Evolutionary conservation across 1,140 invertebrate species (phyloP), one percentile per base, ranked within the genome.

Genomic region (Harpegnathos saltator): DNA sequence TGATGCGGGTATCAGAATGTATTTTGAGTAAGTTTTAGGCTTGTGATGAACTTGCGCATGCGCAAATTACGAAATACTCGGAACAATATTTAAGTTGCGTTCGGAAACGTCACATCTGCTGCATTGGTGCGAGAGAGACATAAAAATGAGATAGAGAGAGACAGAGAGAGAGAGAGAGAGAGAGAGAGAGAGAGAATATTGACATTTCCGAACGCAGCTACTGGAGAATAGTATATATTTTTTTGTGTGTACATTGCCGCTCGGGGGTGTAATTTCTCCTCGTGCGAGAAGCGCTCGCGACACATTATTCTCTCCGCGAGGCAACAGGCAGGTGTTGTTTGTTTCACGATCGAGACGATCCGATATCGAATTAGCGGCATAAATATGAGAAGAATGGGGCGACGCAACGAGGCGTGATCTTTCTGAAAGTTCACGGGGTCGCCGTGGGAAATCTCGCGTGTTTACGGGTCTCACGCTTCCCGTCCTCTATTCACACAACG

Each of bases 351-450:
- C 22, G 26, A 58, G 68, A 78, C 19, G 5, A 58, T 48, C 4
- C 15, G 14, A 3, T 33, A 52, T 66, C 33, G 26, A 75, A 33
- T 77, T 54, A 65, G 24, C 22, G 58, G 48, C n/a, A 61, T 73
- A 33, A 52, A 52, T 1, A 26, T 5, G 62, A 73, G 44, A 59
- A 82, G 66, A 73, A 22, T 0, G 58, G 50, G 22, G 19, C 38
- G 24, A 73, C 65, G 52, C 65, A 75, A 66, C 44, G 17, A 22
- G 19, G 48, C 48, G 17, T 66, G 19, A 78, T 69, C 29, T 65
- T 56, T 68, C 11, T 75, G 62, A 62, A 74, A 62, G 38, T 62
- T 78, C 15, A 54, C 17, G n/a, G 52, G 52, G 17, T 78, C 54
- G 52, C 14, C 15, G 38, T 44, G 29, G 50, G 33, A 44, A 78